Percentiles rank a stretch among this genome's conserved stretches.
These are phyloP conservation scores for Scaeva pyrastri DNA, from an alignment of 2,888 invertebrate genomes.

Conservation along the genomic window DNA sequence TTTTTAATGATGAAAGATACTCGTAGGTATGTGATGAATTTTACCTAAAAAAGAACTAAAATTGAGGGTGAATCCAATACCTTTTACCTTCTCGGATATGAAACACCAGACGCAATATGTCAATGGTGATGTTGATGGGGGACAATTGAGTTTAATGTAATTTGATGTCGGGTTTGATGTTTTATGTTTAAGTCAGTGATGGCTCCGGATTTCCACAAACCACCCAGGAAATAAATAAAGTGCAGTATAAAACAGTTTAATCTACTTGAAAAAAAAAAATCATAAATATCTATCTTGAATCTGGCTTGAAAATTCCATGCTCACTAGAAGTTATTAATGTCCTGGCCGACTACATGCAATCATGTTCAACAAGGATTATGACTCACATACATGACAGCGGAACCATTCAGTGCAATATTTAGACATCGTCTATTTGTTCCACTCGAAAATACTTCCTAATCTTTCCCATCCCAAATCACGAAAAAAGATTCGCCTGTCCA, in stretches of 20 bases:
- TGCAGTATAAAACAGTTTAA: too few relatives aligned
- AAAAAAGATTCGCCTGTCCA: not conserved
- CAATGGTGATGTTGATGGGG: not conserved
- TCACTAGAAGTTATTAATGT: too few relatives aligned
- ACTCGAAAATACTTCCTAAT: constrained; percentile 46
- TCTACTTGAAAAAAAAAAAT: too few relatives aligned
- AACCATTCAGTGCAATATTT: constrained; percentile 47
- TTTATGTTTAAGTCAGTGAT: too few relatives aligned
- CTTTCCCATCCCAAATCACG: not conserved
- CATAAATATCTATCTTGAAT: too few relatives aligned
- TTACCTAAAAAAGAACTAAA: not conserved
- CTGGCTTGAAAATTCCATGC: too few relatives aligned
- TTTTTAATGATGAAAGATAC: constrained; percentile 21
- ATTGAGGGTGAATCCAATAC: not conserved
- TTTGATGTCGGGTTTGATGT: too few relatives aligned
- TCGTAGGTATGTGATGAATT: not conserved
- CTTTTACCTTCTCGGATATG: too few relatives aligned
- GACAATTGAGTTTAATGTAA: not conserved
- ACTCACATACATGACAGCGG: constrained; percentile 35
- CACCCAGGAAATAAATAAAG: too few relatives aligned
- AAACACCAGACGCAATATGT: not conserved
- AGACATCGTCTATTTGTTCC: constrained; percentile 32
- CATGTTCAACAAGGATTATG: constrained; percentile 41
- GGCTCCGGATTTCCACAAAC: too few relatives aligned
- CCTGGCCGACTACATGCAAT: constrained; percentile 49